Base-by-base conservation (phyloP, 2,888 invertebrate species). In the Acleris sparsana region DNA sequence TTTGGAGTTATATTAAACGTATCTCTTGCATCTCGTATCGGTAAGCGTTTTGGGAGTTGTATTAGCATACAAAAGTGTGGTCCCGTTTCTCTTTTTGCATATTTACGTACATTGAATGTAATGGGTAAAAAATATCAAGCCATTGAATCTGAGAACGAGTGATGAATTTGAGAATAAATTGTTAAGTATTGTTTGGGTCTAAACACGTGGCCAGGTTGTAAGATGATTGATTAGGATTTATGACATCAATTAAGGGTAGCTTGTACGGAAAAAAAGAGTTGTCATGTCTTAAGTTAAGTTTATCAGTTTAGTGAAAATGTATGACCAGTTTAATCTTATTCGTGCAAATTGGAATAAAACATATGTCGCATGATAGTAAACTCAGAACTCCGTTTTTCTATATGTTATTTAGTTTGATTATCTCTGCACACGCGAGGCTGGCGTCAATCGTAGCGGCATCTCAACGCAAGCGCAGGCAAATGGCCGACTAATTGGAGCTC, bases 401-500 rank as follows among this genome's bases (percentile, higher is more conserved):
- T 39, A 39, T 39, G 13, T 39, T 39, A 39, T 39, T 39, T 39
- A 33, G 33, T 49, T 20, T 20, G 17, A 17, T 49, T 11, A 49
- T 49, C 17, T 49, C 20, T 33, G 20, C 18, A 18, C 7, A 49
- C 18, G 44, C 46, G 5, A 22, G 46, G 5, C 25, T 22, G 16
- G 39, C 55, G 25, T 29, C 16, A 13, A 57, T 46, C 56, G 20
- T 70, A 60, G 63, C 63, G 68, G 70, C 71, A 77, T 79, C 77
- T 77, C 62, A 77, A 75, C 80, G 79, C 78, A 64, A 63, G 78
- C 77, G 80, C 83, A 86, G 80, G 85, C 85, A 85, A 87, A 88
- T 86, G 80, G 84, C 74, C 76, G 80, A 76, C 83, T 88, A 88
- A 88, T 87, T 87, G 80, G 77, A 68, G 78, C 85, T 83, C 68